A percentile compares a stretch with the other conserved stretches of the same genome.
These are phyloP conservation scores for Myotis planiceps DNA, from an alignment of 2,797 vertebrate species.

Conservation along the genomic window DNA sequence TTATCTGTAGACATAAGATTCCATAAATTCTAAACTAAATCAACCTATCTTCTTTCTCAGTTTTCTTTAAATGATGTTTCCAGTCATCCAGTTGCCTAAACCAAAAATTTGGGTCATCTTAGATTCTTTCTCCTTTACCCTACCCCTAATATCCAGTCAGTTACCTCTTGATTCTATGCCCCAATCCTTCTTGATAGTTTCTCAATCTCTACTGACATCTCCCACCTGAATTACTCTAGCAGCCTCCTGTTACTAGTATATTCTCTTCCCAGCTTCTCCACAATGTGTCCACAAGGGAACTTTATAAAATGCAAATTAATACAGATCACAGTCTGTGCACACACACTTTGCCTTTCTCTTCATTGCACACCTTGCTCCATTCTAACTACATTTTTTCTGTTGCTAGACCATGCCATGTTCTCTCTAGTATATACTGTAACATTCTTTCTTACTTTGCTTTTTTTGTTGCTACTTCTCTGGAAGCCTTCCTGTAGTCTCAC, in stretches of 20 bases:
- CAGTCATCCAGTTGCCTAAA: neutral
- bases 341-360: neutral
- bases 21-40: neutral
- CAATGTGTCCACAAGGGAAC: neutral
- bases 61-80: neutral
- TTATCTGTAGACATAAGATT: neutral
- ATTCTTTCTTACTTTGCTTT: slow-evolving; percentile 23
- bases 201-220: neutral
- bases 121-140: neutral
- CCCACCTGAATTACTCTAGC: neutral
- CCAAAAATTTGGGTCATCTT: neutral
- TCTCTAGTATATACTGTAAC: neutral
- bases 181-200: neutral
- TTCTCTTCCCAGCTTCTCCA: neutral
- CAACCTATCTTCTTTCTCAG: neutral
- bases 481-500: neutral
- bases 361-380: neutral
- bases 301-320: neutral
- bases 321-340: neutral
- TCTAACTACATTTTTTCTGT: neutral
- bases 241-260: neutral
- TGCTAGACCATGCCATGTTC: neutral
- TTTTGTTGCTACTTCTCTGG: neutral
- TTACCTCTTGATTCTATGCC: neutral
- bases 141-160: neutral